Percentiles rank a stretch among this genome's conserved stretches.
phyloP scores from a whole-genome alignment of 2,888 invertebrate genomes.

The Caenorhabditis sinica region DNA sequence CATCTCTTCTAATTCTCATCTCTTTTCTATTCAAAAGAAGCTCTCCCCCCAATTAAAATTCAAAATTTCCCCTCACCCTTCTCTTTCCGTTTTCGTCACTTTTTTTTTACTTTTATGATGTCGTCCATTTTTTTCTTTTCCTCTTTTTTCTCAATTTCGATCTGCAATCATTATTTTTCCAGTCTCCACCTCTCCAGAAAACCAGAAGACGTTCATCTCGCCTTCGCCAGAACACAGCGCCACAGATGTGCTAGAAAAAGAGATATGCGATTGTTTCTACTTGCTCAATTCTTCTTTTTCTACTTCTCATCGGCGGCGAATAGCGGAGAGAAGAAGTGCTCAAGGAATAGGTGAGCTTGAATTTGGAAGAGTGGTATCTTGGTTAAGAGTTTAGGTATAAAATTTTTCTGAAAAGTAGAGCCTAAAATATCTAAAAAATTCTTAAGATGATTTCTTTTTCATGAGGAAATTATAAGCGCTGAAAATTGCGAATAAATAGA shows the following conservation, averaged over 20 bases:
- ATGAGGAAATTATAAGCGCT: no score
- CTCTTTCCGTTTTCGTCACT: neutral
- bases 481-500: no score
- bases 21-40: slow-evolving; percentile 2
- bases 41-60: slow-evolving; percentile 30
- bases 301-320: slow-evolving; percentile 21
- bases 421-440: no score
- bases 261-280: slow-evolving; percentile 35
- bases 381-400: no score
- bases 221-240: neutral
- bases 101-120: slow-evolving; percentile 19
- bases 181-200: neutral
- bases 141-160: neutral
- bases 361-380: no score
- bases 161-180: neutral
- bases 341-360: slow-evolving; percentile 56
- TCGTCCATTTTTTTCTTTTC: slow-evolving; percentile 12
- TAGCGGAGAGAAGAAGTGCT: slow-evolving; percentile 57
- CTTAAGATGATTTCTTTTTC: no score
- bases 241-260: slow-evolving; percentile 17
- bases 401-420: no score
- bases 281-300: slow-evolving; percentile 32
- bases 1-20: neutral
- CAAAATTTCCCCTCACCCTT: slow-evolving; percentile 8
- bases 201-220: slow-evolving; percentile 21